A percentile compares a stretch with the other conserved stretches of the same genome.
Evolutionary conservation across 2,797 vertebrate genomes (phyloP).

Genomic region (Luscinia luscinia): DNA sequence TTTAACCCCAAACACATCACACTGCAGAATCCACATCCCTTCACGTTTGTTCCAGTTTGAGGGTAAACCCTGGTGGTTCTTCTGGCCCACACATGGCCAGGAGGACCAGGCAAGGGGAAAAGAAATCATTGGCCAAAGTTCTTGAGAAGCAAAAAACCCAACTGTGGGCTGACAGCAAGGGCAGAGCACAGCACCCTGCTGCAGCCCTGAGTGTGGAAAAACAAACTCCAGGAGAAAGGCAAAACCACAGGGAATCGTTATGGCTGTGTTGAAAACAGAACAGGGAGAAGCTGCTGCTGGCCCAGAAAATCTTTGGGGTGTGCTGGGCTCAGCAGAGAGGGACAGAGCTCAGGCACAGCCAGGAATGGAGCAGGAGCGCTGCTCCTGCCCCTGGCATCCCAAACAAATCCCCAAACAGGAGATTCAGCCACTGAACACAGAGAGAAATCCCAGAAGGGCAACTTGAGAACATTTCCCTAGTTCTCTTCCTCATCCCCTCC

Average conservation of each 20-base stretch:
- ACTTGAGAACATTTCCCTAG: neutral
- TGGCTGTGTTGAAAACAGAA: neutral
- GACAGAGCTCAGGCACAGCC: fast-evolving
- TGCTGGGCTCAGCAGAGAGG: neutral
- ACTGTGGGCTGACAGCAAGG: neutral
- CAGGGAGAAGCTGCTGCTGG: neutral
- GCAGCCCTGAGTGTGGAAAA: neutral
- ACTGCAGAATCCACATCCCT: neutral
- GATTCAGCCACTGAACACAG: fast-evolving
- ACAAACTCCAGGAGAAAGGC: neutral
- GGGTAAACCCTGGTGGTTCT: neutral
- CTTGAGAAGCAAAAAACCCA: neutral
- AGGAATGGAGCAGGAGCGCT: fast-evolving
- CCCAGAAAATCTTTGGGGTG: neutral
- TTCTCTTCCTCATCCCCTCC: neutral
- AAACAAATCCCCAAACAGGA: fast-evolving
- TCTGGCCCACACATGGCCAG: neutral
- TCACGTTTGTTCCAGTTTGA: conserved; percentile 34
- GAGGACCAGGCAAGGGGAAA: neutral
- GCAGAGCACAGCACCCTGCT: neutral
- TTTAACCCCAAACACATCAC: neutral
- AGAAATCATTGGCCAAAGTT: neutral
- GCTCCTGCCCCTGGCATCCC: neutral
- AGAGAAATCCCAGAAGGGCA: neutral
- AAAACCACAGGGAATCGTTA: neutral